Conservation (phyloP, 1,140 invertebrate species). For the Uloborus diversus region DNA sequence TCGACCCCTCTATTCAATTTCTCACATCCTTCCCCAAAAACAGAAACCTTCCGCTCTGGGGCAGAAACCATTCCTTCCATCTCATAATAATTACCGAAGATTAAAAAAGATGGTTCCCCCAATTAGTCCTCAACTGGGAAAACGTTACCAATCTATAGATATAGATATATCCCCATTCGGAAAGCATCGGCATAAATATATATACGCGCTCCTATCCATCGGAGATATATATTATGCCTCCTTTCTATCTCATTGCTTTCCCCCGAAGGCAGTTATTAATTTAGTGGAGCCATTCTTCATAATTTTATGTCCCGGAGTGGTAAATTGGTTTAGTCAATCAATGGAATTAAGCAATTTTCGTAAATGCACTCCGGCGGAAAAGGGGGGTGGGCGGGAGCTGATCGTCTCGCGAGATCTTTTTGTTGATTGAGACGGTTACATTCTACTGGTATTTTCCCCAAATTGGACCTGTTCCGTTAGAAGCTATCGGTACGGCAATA, state of each 20-base stretch:
- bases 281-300: constrained; percentile 51
- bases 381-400: neutral
- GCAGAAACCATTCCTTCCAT: constrained; percentile 5
- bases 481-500: too few species aligned
- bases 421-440: too few species aligned
- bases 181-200: too few species aligned
- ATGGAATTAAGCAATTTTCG: constrained; percentile 55
- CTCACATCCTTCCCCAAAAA: constrained; percentile 23
- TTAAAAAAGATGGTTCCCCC: constrained; percentile 51
- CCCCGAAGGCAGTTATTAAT: constrained; percentile 50
- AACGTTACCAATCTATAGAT: constrained; percentile 39
- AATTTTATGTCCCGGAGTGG: constrained; percentile 54
- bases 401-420: too few species aligned
- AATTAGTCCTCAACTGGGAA: constrained; percentile 42
- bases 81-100: constrained; percentile 54
- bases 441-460: too few species aligned
- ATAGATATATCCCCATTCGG: neutral
- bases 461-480: too few species aligned
- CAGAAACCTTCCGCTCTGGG: constrained; percentile 39
- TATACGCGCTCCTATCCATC: neutral
- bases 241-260: constrained; percentile 3
- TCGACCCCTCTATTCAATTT: neutral
- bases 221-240: neutral
- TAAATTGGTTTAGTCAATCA: constrained; percentile 58
- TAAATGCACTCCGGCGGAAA: constrained; percentile 21